These are phyloP conservation scores for Leucoptera coffeella DNA, from an alignment of 2,888 invertebrate genomes.

Conservation along the genomic window DNA sequence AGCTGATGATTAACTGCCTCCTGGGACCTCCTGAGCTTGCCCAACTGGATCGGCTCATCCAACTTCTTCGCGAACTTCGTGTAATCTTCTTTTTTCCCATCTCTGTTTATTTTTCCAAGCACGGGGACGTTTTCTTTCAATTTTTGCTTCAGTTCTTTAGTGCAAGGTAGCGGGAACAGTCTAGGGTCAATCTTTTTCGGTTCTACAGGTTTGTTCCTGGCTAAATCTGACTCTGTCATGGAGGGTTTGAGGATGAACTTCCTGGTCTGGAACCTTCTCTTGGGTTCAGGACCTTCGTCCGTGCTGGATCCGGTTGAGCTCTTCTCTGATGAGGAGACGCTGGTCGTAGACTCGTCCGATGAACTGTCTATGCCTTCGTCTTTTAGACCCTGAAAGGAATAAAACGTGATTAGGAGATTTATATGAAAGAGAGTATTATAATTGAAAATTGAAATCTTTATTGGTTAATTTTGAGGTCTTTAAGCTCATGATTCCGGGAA, in stretches of 20 bases:
- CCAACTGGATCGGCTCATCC: conserved; percentile 33
- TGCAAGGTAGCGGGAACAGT: conserved; percentile 16
- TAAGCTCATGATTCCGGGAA: too few relatives aligned
- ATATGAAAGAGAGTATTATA: too few relatives aligned
- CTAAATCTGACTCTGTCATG: conserved; percentile 38
- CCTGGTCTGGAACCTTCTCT: conserved; percentile 32
- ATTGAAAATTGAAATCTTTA: too few relatives aligned
- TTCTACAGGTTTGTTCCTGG: conserved; percentile 9
- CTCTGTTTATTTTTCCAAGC: conserved; percentile 28
- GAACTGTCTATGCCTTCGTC: conserved; percentile 50
- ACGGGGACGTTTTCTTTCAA: conserved; percentile 27
- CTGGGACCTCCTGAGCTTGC: conserved; percentile 24
- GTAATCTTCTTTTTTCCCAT: conserved; percentile 17
- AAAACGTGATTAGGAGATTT: too few relatives aligned
- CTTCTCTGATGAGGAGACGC: conserved; percentile 39
- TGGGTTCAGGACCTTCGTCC: conserved; percentile 26
- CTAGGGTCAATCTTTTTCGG: too few relatives aligned
- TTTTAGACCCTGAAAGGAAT: conserved; percentile 43
- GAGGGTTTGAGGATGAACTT: conserved; percentile 31
- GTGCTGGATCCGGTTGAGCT: conserved; percentile 43
- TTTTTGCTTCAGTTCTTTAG: conserved; percentile 18
- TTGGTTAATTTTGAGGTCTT: too few relatives aligned
- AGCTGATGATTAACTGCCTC: conserved; percentile 15
- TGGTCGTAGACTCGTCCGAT: conserved; percentile 36
- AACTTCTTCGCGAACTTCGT: conserved; percentile 23